Conservation (phyloP, 2,113 vertebrate species). For the Amphiprion percula region DNA sequence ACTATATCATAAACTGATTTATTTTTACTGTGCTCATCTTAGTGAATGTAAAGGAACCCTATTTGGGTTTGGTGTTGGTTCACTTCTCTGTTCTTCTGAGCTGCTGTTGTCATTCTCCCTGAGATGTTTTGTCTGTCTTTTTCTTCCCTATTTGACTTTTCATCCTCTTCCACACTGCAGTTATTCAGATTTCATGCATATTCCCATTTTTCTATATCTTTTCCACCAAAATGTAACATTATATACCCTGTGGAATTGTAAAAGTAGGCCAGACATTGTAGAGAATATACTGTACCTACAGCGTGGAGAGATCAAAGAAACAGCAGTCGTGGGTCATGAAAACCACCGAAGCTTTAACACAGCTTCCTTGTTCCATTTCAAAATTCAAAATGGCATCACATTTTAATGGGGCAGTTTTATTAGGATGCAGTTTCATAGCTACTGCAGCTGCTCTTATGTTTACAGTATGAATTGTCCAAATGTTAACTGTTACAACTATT, state of each 20-base stretch:
- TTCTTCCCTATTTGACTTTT: not conserved
- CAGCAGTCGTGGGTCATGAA: not conserved
- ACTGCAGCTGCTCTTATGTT: not conserved
- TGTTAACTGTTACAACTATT: not conserved
- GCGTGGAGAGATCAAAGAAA: not conserved
- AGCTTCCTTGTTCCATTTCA: not conserved
- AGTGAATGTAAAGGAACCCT: not conserved
- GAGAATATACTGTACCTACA: not conserved
- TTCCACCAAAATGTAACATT: not conserved
- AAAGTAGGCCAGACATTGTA: not conserved
- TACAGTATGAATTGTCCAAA: not conserved
- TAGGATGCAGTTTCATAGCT: slow-evolving; percentile 17
- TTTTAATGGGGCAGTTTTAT: slow-evolving; percentile 16
- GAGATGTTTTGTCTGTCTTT: not conserved
- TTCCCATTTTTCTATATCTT: not conserved
- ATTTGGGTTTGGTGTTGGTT: not conserved
- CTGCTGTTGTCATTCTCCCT: not conserved
- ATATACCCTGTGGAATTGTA: not conserved
- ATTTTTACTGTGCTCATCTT: not conserved
- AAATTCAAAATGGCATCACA: not conserved
- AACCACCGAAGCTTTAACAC: not conserved
- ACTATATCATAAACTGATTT: not conserved
- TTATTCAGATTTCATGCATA: not conserved
- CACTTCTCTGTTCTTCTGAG: not conserved
- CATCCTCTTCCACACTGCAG: not conserved